Base-by-base conservation (phyloP, 2,888 invertebrate genomes). In the Anagyrus pseudococci region DNA sequence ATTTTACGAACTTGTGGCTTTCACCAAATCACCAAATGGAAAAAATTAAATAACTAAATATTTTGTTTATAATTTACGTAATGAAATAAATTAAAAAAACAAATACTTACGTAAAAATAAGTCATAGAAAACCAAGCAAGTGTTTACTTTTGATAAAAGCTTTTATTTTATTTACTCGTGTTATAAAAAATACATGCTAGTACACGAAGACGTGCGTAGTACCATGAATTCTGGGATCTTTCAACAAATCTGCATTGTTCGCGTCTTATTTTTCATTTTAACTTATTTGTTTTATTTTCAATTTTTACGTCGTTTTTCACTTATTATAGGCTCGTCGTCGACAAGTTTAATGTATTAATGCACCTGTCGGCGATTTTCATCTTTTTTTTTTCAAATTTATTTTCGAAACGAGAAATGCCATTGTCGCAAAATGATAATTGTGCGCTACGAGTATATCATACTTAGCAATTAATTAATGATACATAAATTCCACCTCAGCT, bases 111-210 rank as follows among this genome's bases (percentile, higher is more conserved):
- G n/a, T n/a, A n/a, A n/a, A n/a, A n/a, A n/a, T n/a, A n/a, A n/a
- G n/a, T n/a, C n/a, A n/a, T n/a, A n/a, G n/a, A n/a, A n/a, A n/a
- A n/a, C n/a, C n/a, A n/a, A n/a, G 7, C 13, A 44, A 15, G 1
- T 20, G 4, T 7, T 10, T 37, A 37, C 33, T 67, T 64, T 61
- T 73, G 67, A 54, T 73, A 74, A 73, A 74, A 74, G 73, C 74
- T 74, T 75, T 72, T 72, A 74, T 77, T 76, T 74, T 13, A 74
- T 70, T 64, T 74, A 74, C 73, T 72, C 70, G 74, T 72, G 75
- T 74, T 72, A 78, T 78, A 77, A 78, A 78, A 78, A 78, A 78
- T 78, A 78, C 77, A 78, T 77, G 75, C 76, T 69, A 71, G 71
- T 78, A 73, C 74, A 74, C 68, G 64, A 63, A 73, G 72, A 69